phyloP scores from a whole-genome alignment of 2,113 vertebrate genomes.

The Lepus americanus region DNA sequence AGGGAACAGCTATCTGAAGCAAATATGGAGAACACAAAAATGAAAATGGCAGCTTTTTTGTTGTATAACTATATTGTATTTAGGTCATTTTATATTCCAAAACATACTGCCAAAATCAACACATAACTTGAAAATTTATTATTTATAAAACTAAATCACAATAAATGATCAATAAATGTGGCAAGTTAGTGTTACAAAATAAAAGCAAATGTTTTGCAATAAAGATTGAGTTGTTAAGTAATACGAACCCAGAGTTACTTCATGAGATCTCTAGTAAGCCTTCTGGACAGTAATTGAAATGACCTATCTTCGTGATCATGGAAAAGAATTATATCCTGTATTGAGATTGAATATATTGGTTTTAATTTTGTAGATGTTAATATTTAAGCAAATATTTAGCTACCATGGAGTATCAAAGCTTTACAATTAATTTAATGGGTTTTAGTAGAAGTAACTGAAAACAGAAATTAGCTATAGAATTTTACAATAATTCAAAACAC shows the following conservation, averaged over 20 bases:
- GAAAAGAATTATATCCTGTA: neutral
- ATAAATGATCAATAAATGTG: constrained; percentile 21
- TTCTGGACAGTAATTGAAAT: constrained; percentile 20
- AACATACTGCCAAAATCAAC: constrained; percentile 13
- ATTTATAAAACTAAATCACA: constrained; percentile 19
- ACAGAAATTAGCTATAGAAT: constrained; percentile 43
- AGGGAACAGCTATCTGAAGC: constrained; percentile 46
- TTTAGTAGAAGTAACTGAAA: constrained; percentile 58
- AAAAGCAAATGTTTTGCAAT: neutral
- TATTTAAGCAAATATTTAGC: constrained; percentile 58
- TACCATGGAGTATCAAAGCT: constrained; percentile 17
- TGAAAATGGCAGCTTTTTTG: neutral
- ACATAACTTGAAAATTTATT: constrained; percentile 13
- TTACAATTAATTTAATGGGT: constrained; percentile 39
- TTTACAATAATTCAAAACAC: constrained; percentile 40
- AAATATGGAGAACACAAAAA: constrained; percentile 22
- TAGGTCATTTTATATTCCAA: neutral
- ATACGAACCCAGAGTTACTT: neutral
- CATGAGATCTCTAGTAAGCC: neutral
- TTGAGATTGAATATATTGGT: constrained; percentile 44
- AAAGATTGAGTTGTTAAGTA: constrained; percentile 22
- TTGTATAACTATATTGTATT: neutral
- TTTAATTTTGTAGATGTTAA: constrained; percentile 53
- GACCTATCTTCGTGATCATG: neutral
- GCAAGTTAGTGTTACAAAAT: neutral